Conservation (phyloP, 2,113 vertebrate species). For the Calidris pugnax region DNA sequence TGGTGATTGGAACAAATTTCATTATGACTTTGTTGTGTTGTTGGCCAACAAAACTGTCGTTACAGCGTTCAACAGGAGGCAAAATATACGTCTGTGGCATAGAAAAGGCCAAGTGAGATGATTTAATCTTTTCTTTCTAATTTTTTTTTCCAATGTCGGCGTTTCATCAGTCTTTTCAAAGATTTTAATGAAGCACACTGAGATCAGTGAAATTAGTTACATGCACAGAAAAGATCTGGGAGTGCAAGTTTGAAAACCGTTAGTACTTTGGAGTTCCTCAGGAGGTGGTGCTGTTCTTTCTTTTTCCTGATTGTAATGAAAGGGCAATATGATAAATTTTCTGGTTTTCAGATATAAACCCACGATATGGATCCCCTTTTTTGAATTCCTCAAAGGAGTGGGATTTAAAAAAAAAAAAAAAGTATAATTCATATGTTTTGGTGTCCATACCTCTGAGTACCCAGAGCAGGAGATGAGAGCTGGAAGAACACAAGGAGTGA, state of each 20-base stretch:
- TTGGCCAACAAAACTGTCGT: accelerated
- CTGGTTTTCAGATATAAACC: neutral
- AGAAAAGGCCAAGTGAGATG: neutral
- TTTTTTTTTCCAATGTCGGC: neutral
- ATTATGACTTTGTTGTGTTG: neutral
- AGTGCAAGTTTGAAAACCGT: neutral
- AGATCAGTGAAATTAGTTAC: neutral
- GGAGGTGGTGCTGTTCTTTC: neutral
- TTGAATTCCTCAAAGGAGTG: neutral
- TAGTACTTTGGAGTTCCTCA: neutral
- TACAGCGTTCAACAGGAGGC: neutral
- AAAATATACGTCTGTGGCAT: neutral
- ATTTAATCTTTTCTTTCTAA: neutral
- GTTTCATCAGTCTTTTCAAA: neutral
- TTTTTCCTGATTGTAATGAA: neutral
- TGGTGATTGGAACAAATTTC: neutral
- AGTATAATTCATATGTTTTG: accelerated
- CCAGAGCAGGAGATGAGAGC: accelerated
- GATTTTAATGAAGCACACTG: neutral
- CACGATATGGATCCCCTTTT: neutral
- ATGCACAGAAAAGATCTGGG: neutral
- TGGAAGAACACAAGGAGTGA: neutral
- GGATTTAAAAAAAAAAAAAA: no score
- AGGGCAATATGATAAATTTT: neutral
- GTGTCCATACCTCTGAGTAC: neutral